These are phyloP conservation scores for Dastarcus helophoroides DNA, from an alignment of 2,888 invertebrate species.

Conservation along the genomic window DNA sequence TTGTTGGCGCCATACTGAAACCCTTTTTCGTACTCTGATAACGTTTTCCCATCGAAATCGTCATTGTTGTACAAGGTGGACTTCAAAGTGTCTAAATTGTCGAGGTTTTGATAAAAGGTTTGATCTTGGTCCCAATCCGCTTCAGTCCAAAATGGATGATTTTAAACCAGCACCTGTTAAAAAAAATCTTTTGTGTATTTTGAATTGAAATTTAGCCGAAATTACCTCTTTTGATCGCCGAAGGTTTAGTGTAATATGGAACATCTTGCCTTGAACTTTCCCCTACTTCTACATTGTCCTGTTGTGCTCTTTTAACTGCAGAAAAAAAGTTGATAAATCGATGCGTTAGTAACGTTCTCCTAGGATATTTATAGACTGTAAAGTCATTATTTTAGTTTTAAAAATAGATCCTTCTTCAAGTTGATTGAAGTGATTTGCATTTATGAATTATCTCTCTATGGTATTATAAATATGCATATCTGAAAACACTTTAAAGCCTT, in stretches of 20 bases:
- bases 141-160: slow-evolving; percentile 16
- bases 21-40: slow-evolving; percentile 34
- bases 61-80: slow-evolving; percentile 27
- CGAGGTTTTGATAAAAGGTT: slow-evolving; percentile 14
- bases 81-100: slow-evolving; percentile 21
- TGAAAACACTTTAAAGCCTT: no score
- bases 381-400: no score
- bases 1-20: slow-evolving; percentile 32
- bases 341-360: no score
- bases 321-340: no score
- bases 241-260: slow-evolving; percentile 30
- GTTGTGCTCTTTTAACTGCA: slow-evolving; percentile 33
- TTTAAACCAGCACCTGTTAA: slow-evolving; percentile 18
- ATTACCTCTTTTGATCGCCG: slow-evolving; percentile 34
- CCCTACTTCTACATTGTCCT: slow-evolving; percentile 15
- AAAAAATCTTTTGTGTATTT: no score
- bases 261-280: slow-evolving; percentile 25
- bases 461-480: no score
- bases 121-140: slow-evolving; percentile 23
- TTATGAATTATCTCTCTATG: no score
- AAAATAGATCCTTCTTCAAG: no score
- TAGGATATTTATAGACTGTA: no score
- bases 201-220: not conserved
- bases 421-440: no score
- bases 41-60: slow-evolving; percentile 30